Conservation (phyloP, 1,140 invertebrate genomes). For the Scaptomyza pallida region DNA sequence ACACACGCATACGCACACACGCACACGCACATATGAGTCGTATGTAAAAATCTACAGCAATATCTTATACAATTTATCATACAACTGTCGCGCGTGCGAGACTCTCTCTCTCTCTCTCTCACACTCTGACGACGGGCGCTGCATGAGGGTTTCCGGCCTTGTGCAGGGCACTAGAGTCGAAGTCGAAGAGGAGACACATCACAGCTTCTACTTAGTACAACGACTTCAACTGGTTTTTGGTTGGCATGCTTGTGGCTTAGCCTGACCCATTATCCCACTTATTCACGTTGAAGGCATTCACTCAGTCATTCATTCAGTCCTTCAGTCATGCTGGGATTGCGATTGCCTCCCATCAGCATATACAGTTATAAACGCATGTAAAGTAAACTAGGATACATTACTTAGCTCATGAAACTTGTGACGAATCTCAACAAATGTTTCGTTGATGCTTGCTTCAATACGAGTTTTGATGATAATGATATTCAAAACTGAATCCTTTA, state of each 20-base stretch:
- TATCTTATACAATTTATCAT: conserved; percentile 81
- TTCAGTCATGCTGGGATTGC: conserved; percentile 44
- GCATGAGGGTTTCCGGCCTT: conserved; percentile 46
- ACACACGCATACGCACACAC: conserved; percentile 8
- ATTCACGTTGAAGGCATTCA: conserved; percentile 79
- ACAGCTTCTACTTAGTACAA: conserved; percentile 38
- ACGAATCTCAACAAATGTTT: no score
- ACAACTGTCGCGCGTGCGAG: conserved; percentile 60
- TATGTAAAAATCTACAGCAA: conserved; percentile 63
- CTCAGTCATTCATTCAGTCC: conserved; percentile 45
- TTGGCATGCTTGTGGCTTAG: conserved; percentile 77
- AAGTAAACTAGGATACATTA: not conserved
- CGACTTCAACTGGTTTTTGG: not conserved
- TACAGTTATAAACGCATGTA: conserved; percentile 3
- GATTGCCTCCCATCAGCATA: conserved; percentile 29
- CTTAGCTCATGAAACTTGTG: conserved; percentile 5
- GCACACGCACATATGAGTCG: conserved; percentile 6
- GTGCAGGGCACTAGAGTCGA: conserved; percentile 7
- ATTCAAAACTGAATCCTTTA: no score
- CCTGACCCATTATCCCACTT: conserved; percentile 81
- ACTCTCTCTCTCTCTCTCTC: no score
- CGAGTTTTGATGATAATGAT: no score
- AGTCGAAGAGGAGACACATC: conserved; percentile 34
- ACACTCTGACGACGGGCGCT: conserved; percentile 14
- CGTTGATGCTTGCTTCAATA: no score